Conservation (phyloP, 1,140 invertebrate genomes). For the Capitella teleta region DNA sequence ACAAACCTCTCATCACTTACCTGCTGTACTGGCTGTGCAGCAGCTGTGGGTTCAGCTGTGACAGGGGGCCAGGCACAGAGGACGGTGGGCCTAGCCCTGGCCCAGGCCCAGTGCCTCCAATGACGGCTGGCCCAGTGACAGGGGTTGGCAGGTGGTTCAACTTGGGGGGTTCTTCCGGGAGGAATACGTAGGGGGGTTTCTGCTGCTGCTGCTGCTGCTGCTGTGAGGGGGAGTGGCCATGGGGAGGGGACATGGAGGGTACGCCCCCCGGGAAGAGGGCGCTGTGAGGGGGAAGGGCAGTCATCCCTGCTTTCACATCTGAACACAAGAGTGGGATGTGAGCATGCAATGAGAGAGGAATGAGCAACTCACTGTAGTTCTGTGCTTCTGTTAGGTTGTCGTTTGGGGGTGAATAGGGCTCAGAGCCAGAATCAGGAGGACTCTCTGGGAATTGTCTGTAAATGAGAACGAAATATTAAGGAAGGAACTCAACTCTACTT, state of each 20-base stretch:
- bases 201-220: neutral
- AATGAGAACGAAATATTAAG: no score
- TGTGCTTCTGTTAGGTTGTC: neutral
- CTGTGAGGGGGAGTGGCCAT: neutral
- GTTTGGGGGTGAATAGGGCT: conserved; percentile 2
- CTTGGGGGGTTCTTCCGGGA: conserved; percentile 19
- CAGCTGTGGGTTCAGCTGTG: conserved; percentile 10
- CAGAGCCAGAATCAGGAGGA: conserved; percentile 3
- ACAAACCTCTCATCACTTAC: neutral
- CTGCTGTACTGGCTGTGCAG: conserved; percentile 5
- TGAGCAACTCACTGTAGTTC: neutral
- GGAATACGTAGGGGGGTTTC: neutral
- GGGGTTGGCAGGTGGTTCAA: conserved; percentile 21
- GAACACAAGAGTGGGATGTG: no score
- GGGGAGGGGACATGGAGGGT: neutral
- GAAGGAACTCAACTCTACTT: no score
- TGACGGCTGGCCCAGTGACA: conserved; percentile 13
- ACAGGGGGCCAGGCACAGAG: no score
- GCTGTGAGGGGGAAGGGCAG: neutral
- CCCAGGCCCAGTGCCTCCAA: no score
- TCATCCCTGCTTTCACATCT: conserved; percentile 5
- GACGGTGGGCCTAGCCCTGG: no score
- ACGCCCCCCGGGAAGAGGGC: neutral
- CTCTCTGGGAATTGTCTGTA: conserved; percentile 4
- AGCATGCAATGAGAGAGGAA: no score